Conservation (phyloP, 2,113 vertebrate species). For the Carassius carassius region DNA sequence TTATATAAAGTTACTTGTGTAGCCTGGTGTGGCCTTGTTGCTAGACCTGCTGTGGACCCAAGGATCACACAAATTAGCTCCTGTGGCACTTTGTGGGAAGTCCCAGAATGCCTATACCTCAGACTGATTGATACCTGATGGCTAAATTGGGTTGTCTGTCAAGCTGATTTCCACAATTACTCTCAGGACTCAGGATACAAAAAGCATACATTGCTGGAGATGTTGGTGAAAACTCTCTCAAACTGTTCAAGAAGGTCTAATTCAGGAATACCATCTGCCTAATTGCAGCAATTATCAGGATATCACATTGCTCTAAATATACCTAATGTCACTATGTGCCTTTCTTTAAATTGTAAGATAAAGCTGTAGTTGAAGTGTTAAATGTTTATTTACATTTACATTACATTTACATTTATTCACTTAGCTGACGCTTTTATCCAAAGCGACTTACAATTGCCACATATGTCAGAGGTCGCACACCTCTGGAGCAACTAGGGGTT, state of each 20-base stretch:
- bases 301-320: conserved; percentile 36
- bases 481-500: no score
- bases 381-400: conserved; percentile 7
- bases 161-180: conserved; percentile 23
- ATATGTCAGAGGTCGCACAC: no score
- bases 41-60: conserved; percentile 6
- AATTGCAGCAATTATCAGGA: conserved; percentile 38
- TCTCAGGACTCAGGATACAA: neutral
- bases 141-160: conserved; percentile 45
- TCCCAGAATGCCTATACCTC: conserved; percentile 13
- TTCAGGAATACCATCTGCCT: conserved; percentile 28
- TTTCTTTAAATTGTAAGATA: conserved; percentile 26
- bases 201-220: neutral
- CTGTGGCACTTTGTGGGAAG: conserved; percentile 6
- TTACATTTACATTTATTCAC: no score
- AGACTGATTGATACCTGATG: conserved; percentile 39
- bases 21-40: conserved; percentile 1
- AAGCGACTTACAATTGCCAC: no score
- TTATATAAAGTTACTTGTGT: conserved; percentile 35
- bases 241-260: neutral
- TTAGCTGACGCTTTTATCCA: no score
- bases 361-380: neutral
- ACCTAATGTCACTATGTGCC: neutral
- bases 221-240: neutral
- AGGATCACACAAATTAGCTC: conserved; percentile 52